Base-by-base conservation (phyloP, 2,797 vertebrate species). In the Enteromius treurensis region DNA sequence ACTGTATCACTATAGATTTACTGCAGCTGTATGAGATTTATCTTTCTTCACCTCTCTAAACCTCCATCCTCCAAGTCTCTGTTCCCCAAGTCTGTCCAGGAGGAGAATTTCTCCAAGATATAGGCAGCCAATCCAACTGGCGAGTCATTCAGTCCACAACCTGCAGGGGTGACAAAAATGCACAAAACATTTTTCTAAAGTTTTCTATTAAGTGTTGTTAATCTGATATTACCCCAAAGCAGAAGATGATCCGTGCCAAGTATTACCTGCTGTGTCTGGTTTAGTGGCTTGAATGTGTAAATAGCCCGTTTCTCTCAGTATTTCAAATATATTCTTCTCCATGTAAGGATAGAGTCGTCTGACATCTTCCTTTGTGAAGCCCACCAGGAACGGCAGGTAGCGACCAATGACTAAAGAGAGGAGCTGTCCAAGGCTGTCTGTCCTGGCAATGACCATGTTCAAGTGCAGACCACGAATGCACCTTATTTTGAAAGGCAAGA, bases 21-120 rank as follows among this genome's bases (percentile, higher is more conserved):
- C 34, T 73, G 11, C 9, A 21, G 21, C 26, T 74, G 0, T 23
- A 29, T 74, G 34, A 42, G 15, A 17, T 26, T 21, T 19, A 3
- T 23, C 13, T 5, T 65, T n/a, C 7, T 40, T 85, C 93, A 97
- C 96, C 94, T 96, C 85, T 95, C 94, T 82, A 98, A 92, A 21
- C 96, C 95, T 26, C 97, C 97, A 37, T 98, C 93, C 15, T 88
- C 91, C 88, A 94, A 90, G 37, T 92, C 40, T 88, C 89, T 89
- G 91, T 96, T 95, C 14, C 90, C 91, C 8, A 85, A 13, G 65
- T 96, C 86, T 19, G 96, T 96, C 95, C 96, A 96, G 13, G 95
- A 92, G 77, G 96, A 97, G 90, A 97, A 97, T 88, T 98, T 97
- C 87, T 98, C 97, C 91, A 97, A 88, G 76, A 97, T 93, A 81